Conservation (phyloP, 2,797 vertebrate species). For the Aulostomus chinensis region DNA sequence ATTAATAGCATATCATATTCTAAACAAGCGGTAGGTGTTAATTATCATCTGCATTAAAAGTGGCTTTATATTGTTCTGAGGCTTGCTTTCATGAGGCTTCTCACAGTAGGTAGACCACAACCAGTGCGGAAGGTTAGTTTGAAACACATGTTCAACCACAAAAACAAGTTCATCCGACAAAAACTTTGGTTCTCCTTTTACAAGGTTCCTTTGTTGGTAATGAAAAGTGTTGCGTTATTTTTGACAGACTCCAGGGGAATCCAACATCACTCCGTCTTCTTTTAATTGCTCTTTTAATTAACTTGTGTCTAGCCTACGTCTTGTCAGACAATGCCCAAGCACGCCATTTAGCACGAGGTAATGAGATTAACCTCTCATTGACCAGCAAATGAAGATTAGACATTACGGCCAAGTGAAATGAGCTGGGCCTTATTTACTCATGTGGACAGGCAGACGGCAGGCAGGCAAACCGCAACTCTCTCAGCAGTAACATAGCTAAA, state of each 20-base stretch:
- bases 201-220: conserved; percentile 31
- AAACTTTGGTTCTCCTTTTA: conserved; percentile 16
- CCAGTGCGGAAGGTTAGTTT: conserved; percentile 44
- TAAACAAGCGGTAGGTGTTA: conserved; percentile 60
- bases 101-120: conserved; percentile 74
- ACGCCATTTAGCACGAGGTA: conserved; percentile 68
- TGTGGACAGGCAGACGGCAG: conserved; percentile 51
- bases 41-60: conserved; percentile 69
- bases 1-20: conserved; percentile 36
- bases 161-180: conserved; percentile 22
- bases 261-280: conserved; percentile 57
- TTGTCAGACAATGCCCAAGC: conserved; percentile 65
- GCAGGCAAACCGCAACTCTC: conserved; percentile 58
- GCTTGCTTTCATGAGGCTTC: conserved; percentile 65
- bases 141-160: conserved; percentile 70
- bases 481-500: conserved; percentile 63
- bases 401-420: conserved; percentile 65
- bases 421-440: conserved; percentile 64
- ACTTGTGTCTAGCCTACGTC: conserved; percentile 61
- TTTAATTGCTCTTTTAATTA: conserved; percentile 79
- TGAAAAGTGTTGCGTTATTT: conserved; percentile 39
- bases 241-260: conserved; percentile 33
- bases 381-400: conserved; percentile 72
- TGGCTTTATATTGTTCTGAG: conserved; percentile 60
- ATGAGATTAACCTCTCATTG: conserved; percentile 75